Evolutionary conservation across 2,797 vertebrate species (phyloP).

Genomic region (Gallinago nigripennis): DNA sequence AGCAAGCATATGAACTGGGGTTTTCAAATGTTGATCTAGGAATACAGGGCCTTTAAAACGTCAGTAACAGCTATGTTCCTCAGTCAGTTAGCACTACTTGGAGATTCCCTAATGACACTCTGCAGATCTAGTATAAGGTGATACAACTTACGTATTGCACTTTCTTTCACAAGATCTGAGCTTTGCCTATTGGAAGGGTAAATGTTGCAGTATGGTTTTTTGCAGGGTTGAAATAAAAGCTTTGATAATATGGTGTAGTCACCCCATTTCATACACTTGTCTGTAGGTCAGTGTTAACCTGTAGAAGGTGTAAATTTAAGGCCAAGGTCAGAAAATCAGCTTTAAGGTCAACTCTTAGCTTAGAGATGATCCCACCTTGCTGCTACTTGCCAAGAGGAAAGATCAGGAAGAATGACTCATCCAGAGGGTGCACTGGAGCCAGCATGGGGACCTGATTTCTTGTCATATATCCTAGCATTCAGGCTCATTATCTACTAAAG

Average conservation of each 20-base stretch:
- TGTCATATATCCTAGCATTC: background rate
- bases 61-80: background rate
- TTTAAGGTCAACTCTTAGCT: background rate
- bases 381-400: background rate
- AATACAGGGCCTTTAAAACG: background rate
- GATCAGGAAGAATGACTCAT: background rate
- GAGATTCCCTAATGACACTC: background rate
- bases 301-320: background rate
- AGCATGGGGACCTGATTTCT: background rate
- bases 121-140: background rate
- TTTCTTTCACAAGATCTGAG: background rate
- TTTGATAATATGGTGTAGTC: background rate
- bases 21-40: background rate
- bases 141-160: rapidly evolving
- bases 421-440: background rate
- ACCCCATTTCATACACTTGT: background rate
- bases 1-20: background rate
- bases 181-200: background rate
- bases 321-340: background rate
- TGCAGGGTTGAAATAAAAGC: background rate
- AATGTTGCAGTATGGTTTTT: background rate
- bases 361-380: background rate
- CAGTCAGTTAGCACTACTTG: background rate
- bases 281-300: background rate
- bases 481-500: background rate